Base-by-base conservation (phyloP, 2,888 invertebrate species). In the Eilema caniola region DNA sequence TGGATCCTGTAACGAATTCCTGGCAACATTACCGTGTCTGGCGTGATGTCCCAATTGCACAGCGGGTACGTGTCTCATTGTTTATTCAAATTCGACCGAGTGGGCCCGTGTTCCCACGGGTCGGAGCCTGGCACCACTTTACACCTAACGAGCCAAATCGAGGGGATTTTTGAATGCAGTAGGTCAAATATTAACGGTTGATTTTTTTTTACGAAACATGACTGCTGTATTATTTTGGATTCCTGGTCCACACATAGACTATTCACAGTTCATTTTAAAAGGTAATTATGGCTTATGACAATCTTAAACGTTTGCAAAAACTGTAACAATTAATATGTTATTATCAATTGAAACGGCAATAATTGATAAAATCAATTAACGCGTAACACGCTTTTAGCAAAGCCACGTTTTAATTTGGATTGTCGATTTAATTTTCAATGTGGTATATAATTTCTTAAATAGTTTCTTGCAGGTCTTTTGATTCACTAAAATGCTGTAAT, bases 1-100 rank as follows among this genome's bases (percentile, higher is more conserved):
- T 14, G 57, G 65, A 62, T 33, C 20, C 16, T 33, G 70, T 68
- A 73, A 67, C 73, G 69, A 72, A 79, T 76, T 74, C 62, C 68
- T 62, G 56, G 33, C 61, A 61, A 41, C 24, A 65, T 25, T 59
- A 47, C 62, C 60, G 33, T 67, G 31, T 25, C 59, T 25, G 56
- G 12, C 65, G 67, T 74, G 67, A 67, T 67, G 37, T 62, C 70
- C 69, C 68, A 63, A 70, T 62, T 25, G 73, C 57, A 64, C 61
- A 68, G 63, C 25, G 59, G 71, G 72, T 71, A 78, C 70, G 66
- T 75, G 77, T 76, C 79, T 80, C 80, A 81, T 85, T 83, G 79
- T 79, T 84, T 86, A 87, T 88, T 86, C 75, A 84, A 84, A 86
- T 84, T 75, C 71, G 72, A 60, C 71, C 70, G 69, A 73, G 64